Evolutionary conservation across 2,888 invertebrate species (phyloP).

Genomic region (Euphydryas editha): DNA sequence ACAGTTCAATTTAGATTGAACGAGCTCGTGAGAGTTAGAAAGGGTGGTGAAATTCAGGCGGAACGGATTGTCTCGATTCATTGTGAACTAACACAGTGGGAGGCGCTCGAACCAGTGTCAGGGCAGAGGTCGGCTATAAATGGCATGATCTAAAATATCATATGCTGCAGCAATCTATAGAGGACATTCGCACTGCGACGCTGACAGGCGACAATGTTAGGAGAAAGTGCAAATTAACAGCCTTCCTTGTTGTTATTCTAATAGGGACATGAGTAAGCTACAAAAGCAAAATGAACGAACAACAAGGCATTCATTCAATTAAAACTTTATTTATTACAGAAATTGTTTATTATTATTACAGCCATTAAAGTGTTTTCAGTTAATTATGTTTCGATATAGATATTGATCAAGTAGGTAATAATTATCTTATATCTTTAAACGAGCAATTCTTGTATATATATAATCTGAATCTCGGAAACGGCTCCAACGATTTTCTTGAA

Average conservation of each 20-base stretch:
- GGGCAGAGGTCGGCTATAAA: constrained; percentile 59
- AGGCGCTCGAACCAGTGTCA: constrained; percentile 50
- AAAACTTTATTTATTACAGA: not conserved
- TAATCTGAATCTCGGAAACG: too few relatives aligned
- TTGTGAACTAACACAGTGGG: constrained; percentile 57
- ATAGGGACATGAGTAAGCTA: constrained; percentile 13
- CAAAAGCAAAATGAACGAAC: constrained; percentile 16
- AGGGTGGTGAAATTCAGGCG: constrained; percentile 68
- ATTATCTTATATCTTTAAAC: too few relatives aligned
- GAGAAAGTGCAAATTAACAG: constrained; percentile 64
- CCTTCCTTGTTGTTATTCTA: constrained; percentile 29
- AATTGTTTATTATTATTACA: not conserved
- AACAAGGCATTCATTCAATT: constrained; percentile 7
- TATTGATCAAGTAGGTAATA: constrained; percentile 20
- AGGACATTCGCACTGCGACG: constrained; percentile 47
- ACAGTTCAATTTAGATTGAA: constrained; percentile 77
- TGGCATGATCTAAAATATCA: constrained; percentile 42
- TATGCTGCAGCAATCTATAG: constrained; percentile 42
- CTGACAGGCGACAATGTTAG: constrained; percentile 51
- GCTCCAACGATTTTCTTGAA: too few relatives aligned
- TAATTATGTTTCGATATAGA: not conserved
- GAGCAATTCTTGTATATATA: too few relatives aligned
- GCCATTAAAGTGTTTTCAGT: not conserved
- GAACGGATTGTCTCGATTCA: constrained; percentile 65
- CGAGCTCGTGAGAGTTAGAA: constrained; percentile 63